Evolutionary conservation across 1,140 invertebrate genomes (phyloP), one percentile per base, ranked within the genome.

Genomic region (Caenorhabditis tropicalis): DNA sequence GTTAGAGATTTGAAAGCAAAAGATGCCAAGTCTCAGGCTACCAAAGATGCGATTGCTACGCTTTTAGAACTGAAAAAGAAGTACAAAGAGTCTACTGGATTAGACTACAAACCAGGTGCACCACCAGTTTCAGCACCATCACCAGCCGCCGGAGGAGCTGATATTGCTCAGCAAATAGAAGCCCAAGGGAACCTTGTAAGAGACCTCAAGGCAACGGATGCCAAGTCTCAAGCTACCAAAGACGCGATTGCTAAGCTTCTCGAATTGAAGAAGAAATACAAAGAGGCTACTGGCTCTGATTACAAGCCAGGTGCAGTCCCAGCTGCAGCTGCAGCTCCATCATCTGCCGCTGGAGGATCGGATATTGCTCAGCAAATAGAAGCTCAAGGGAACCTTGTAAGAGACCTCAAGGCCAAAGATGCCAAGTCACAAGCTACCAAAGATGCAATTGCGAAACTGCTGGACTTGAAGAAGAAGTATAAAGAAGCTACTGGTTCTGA

Each of bases 391-490:
- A 79, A 74, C 46, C 43, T 88, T 15, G 88, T 88, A 12, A 83
- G 88, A 29, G 87, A 88, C 0, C 36, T 88, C 21, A 88, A 88
- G 58, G 53, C 65, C 0, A 88, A 88, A 80, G 88, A 88, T 58
- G 58, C 86, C 19, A 87, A 86, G 48, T 85, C 85, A 29, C 65
- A 92, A 7, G 90, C 92, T 24, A 92, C 95, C 79, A 94, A 95
- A 88, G 92, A 91, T 19, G 95, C 94, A 88, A 95, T 96, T 24
- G 93, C 95, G 91, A 92, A 92, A 80, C 92, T 97, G 33, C 91
- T 96, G 84, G 92, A 92, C 27, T 91, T 97, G 2, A 97, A 97
- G 92, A 92, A 92, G 1, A 93, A 95, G 81, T 97, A 95, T 90
- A 96, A 96, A 92, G 84, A 74, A 39, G 36, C 27, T 4, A 70